phyloP scores from a whole-genome alignment of 2,888 invertebrate species.

The Incurvaria masculella region DNA sequence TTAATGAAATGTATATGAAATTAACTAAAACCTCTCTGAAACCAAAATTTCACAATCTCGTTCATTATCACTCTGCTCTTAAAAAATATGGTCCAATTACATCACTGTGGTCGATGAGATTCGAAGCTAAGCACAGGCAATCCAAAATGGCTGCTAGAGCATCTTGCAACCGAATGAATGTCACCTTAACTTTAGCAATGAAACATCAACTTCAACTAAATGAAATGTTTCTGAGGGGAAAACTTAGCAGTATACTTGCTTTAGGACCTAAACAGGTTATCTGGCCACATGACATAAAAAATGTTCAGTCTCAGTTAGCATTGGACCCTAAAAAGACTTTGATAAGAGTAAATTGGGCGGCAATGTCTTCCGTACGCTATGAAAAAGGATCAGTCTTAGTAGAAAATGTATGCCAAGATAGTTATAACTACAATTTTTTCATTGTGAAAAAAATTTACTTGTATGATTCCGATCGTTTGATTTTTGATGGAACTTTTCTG shows the following conservation, averaged over 20 bases:
- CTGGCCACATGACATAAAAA: not conserved
- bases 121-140: slow-evolving; percentile 4
- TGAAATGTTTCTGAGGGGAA: not conserved
- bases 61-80: slow-evolving; percentile 3
- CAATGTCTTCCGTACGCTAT: slow-evolving; percentile 1
- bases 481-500: not conserved
- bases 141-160: slow-evolving; percentile 4
- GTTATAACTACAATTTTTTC: not conserved
- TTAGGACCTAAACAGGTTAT: not conserved
- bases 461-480: not conserved
- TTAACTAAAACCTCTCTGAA: not conserved
- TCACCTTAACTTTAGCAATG: slow-evolving; percentile 1
- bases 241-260: not conserved
- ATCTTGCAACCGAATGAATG: slow-evolving; percentile 2
- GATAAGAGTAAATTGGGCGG: slow-evolving; percentile 1
- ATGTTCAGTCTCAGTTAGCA: not conserved
- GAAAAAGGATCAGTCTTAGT: not conserved
- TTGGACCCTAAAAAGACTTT: slow-evolving; percentile 1
- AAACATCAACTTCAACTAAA: slow-evolving; percentile 6
- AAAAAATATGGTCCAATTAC: slow-evolving; percentile 2
- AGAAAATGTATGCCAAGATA: not conserved
- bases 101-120: slow-evolving; percentile 2
- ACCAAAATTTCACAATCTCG: slow-evolving; percentile 5
- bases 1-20: slow-evolving; percentile 2
- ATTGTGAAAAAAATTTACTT: not conserved